Conservation (phyloP, 2,797 vertebrate genomes). For the Urocyon cinereoargenteus region DNA sequence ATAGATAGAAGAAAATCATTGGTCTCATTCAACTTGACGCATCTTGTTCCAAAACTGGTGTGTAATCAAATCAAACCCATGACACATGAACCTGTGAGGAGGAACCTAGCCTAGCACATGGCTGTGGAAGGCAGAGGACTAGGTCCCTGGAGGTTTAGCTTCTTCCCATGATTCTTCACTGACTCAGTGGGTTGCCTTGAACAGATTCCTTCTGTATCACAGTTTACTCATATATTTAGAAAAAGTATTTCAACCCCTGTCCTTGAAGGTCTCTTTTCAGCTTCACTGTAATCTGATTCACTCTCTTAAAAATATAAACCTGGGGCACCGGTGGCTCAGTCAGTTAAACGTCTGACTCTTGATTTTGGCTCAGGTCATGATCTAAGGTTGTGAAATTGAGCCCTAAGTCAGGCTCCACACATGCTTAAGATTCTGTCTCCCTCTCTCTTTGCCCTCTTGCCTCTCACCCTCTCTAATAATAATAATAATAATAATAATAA, state of each 20-base stretch:
- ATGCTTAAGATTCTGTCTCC: no score
- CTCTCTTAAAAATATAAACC: constrained; percentile 40
- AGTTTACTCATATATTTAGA: not conserved
- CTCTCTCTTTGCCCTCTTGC: no score
- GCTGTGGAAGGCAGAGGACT: not conserved
- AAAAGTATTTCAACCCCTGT: not conserved
- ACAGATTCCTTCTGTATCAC: not conserved
- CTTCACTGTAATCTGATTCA: constrained; percentile 3
- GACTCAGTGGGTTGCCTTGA: not conserved
- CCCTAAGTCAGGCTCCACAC: no score
- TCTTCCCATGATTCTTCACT: not conserved
- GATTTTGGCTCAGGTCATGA: no score
- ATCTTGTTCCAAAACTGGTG: not conserved
- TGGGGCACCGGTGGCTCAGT: no score
- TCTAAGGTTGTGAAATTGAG: no score
- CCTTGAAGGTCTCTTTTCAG: not conserved
- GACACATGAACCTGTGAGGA: not conserved
- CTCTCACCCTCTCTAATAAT: no score
- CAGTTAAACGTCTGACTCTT: no score
- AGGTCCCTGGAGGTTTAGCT: not conserved
- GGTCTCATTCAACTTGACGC: not conserved
- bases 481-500: no score
- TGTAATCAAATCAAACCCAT: not conserved
- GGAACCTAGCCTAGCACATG: not conserved
- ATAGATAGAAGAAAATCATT: not conserved